Conservation (phyloP, 2,113 vertebrate genomes). For the Prunella himalayana region DNA sequence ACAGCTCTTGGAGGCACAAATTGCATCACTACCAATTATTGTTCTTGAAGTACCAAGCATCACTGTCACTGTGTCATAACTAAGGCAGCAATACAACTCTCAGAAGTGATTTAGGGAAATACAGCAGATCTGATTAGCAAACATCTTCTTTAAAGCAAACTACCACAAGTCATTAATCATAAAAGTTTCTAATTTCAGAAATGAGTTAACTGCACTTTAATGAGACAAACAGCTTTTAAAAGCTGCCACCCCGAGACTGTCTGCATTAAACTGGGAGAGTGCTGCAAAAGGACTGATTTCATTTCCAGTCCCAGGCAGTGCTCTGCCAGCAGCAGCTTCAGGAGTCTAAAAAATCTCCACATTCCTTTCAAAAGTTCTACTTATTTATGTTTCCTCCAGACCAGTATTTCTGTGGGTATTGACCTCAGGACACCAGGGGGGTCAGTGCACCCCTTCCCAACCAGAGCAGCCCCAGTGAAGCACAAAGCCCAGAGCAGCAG, state of each 20-base stretch:
- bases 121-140: not conserved
- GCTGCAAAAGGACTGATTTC: not conserved
- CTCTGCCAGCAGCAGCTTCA: not conserved
- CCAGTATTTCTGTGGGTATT: not conserved
- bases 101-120: not conserved
- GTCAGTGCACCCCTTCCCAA: not conserved
- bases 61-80: not conserved
- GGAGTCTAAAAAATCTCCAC: not conserved
- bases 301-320: not conserved
- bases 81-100: not conserved
- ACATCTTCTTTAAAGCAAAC: not conserved
- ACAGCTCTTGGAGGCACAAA: not conserved
- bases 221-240: conserved; percentile 26
- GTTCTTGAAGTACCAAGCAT: not conserved
- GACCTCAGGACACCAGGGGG: not conserved
- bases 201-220: conserved; percentile 30
- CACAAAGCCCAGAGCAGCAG: not conserved
- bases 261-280: not conserved
- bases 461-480: not conserved
- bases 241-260: not conserved
- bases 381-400: not conserved
- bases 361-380: not conserved
- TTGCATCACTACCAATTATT: not conserved
- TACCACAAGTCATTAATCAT: conserved; percentile 24
- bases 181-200: conserved; percentile 34